Conservation (phyloP, 2,797 vertebrate species). For the Poeciliopsis gracilis region DNA sequence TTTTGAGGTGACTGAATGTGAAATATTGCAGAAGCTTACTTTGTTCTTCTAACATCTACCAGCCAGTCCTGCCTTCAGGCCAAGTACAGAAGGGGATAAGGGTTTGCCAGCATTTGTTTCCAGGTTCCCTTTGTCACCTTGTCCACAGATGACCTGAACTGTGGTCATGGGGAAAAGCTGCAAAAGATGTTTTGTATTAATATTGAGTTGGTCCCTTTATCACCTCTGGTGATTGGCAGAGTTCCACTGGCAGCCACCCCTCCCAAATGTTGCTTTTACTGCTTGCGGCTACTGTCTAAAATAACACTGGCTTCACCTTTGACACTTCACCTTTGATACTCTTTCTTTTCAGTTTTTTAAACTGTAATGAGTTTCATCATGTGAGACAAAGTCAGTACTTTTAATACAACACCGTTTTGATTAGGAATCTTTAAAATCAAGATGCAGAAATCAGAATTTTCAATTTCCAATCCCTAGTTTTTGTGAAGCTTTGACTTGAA, state of each 20-base stretch:
- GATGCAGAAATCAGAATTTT: background rate
- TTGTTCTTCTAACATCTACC: conserved; percentile 57
- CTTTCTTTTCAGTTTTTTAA: conserved; percentile 12
- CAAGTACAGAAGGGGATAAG: background rate
- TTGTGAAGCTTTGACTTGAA: background rate
- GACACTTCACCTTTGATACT: no score
- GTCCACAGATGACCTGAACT: conserved; percentile 55
- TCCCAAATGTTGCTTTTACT: conserved; percentile 8
- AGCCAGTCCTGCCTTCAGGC: conserved; percentile 56
- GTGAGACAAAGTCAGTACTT: conserved; percentile 42
- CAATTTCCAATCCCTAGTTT: background rate
- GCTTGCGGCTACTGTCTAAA: conserved; percentile 22
- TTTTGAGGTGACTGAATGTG: conserved; percentile 57
- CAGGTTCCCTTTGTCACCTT: conserved; percentile 62
- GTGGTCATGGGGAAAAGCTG: conserved; percentile 45
- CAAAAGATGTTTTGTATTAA: conserved; percentile 55
- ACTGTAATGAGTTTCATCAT: conserved; percentile 32
- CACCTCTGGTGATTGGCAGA: conserved; percentile 54
- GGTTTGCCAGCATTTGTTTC: conserved; percentile 45
- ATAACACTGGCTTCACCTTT: conserved; percentile 11
- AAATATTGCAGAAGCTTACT: conserved; percentile 58
- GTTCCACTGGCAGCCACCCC: conserved; percentile 33
- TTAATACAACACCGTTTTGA: conserved; percentile 46
- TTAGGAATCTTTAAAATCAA: conserved; percentile 49
- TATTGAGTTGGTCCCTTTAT: conserved; percentile 34